Base-by-base conservation (phyloP, 2,113 vertebrate genomes). In the Rhineura floridana region DNA sequence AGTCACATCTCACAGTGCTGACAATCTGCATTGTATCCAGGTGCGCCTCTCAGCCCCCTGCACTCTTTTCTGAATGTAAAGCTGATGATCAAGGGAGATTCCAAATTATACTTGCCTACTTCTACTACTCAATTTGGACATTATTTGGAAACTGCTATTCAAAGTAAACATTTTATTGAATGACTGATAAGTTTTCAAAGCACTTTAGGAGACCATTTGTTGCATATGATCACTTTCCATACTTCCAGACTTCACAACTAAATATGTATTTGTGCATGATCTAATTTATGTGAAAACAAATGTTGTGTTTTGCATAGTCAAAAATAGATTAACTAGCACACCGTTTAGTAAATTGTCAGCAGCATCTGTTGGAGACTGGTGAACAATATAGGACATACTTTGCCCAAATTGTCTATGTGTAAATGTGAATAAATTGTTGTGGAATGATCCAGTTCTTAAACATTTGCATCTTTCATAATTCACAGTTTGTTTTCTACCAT, bases 331-430 rank as follows among this genome's bases (percentile, higher is more conserved):
- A 92, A 85, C 81, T 83, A n/a, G 55, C 75, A 9, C 15, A 13
- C 65, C n/a, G 46, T 87, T 91, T 92, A 94, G 73, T 88, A 93
- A 91, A 83, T 85, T 91, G 86, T 93, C 82, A 81, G 85, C 79
- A 90, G 91, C 92, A 90, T 91, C 88, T 93, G 90, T 84, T 91
- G 88, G 73, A 85, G 86, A 87, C 72, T 85, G 76, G 30, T 77
- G 88, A 69, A 83, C 65, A 89, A 89, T 77, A 82, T 77, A 88
- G 42, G 84, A 81, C 2, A 0, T 87, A 36, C 25, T 52, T 91
- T 65, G 82, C 52, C 6, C 48, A 59, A n/a, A 87, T 92, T 59
- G 12, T 62, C 87, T 39, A 55, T 90, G 81, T 46, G 85, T 0
- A 0, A 30, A 75, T 87, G 39, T 85, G 62, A 52, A 48, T 80